phyloP scores from a whole-genome alignment of 2,797 vertebrate genomes.

The Enteromius treurensis region DNA sequence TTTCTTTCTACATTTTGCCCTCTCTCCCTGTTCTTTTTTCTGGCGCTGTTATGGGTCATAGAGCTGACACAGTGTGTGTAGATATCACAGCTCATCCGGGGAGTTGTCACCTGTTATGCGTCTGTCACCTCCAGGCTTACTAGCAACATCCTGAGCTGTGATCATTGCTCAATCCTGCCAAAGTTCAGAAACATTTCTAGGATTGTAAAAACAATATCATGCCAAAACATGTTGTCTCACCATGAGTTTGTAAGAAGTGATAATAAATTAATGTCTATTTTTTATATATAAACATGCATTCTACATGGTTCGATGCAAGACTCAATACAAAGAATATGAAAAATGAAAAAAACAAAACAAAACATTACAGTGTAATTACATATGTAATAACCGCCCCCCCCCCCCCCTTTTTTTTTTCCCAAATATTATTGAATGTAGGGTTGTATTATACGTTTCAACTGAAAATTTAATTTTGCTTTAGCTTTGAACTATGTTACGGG shows the following conservation, averaged over 20 bases:
- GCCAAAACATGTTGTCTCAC: neutral
- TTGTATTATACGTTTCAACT: neutral
- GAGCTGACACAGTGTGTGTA: slow-evolving; percentile 65
- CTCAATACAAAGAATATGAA: neutral
- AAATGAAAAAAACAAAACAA: neutral
- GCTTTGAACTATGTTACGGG: slow-evolving; percentile 19
- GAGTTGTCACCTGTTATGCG: slow-evolving; percentile 74
- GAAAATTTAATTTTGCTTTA: neutral
- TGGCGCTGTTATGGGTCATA: slow-evolving; percentile 54
- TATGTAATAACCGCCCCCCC: neutral
- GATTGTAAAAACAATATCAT: slow-evolving; percentile 24
- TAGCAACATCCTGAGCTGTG: slow-evolving; percentile 55
- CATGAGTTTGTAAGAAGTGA: neutral
- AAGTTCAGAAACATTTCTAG: slow-evolving; percentile 45
- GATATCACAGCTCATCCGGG: slow-evolving; percentile 66
- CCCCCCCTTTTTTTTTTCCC: too few species aligned
- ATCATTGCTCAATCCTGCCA: slow-evolving; percentile 57
- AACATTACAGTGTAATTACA: neutral
- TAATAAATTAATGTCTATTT: neutral
- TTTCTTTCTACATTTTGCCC: slow-evolving; percentile 38
- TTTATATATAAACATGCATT: neutral
- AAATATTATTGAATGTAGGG: neutral
- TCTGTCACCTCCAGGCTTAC: slow-evolving; percentile 51
- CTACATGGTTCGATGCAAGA: neutral
- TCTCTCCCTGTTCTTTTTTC: slow-evolving; percentile 20